Base-by-base conservation (phyloP, 2,797 vertebrate species). In the Steatocranus sp. region DNA sequence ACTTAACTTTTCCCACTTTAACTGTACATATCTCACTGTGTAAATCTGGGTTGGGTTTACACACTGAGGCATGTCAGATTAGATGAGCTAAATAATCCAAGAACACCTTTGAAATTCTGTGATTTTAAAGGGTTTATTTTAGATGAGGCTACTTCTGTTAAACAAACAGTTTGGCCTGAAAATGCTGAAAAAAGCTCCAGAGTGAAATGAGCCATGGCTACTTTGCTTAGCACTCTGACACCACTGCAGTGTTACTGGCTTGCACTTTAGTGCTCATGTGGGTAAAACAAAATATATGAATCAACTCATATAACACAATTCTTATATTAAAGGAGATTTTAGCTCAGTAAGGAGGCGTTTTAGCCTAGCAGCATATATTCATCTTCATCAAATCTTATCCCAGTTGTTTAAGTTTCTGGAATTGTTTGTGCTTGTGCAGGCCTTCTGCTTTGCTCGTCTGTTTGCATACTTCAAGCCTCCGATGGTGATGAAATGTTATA, bases 401-500 rank as follows among this genome's bases (percentile, higher is more conserved):
- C 68, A 20, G 30, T 58, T 9, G 38, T 38, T 34, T 3, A 56
- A 75, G 10, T 61, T 81, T 61, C 54, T 63, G 7, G 30, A 56
- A 43, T 20, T 51, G 43, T 81, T 36, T 75, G 8, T 81, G 10
- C 51, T 30, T 51, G 20, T 79, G 34, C 23, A n/a, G 48, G 32
- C 34, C 32, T 12, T 51, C 70, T 56, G 51, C 14, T 80, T 75
- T 34, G 20, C 32, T 73, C 9, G 2, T 66, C 25, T 75, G 20
- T 51, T 7, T 82, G 38, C 46, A 78, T 51, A 51, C 78, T 46
- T 81, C 34, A 66, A 46, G 14, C 43, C 80, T 79, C 82, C 79
- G 75, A 81, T 83, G 82, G 86, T 90, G 92, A 92, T 92, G 75
- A 90, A 93, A 92, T 32, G 53, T 89, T 82, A 81, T 51, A 78